Evolutionary conservation across 2,797 vertebrate species (phyloP).

Genomic region (Spondyliosoma cantharus): DNA sequence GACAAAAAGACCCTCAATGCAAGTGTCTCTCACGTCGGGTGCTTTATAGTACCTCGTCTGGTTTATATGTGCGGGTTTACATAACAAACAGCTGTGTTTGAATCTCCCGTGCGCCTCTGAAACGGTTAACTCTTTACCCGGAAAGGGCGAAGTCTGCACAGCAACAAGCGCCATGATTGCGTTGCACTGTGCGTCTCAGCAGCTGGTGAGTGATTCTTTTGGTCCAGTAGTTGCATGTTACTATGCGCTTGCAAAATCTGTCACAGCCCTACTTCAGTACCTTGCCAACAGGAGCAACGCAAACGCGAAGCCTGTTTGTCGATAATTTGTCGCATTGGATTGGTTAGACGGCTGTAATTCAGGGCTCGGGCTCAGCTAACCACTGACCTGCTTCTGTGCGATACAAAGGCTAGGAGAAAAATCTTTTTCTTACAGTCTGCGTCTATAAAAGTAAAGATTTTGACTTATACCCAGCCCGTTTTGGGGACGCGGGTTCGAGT

Average conservation of each 20-base stretch:
- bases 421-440: background rate
- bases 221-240: slow-evolving; percentile 86
- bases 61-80: rapidly evolving
- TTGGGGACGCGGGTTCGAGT: background rate
- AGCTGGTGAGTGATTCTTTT: slow-evolving; percentile 86
- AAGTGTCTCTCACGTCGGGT: rapidly evolving
- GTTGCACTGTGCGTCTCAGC: slow-evolving; percentile 82
- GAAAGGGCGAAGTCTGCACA: slow-evolving; percentile 87
- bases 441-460: background rate
- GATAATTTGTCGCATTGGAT: slow-evolving; percentile 63
- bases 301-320: slow-evolving; percentile 44
- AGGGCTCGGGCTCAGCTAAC: slow-evolving; percentile 45
- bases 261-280: slow-evolving; percentile 73
- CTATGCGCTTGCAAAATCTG: slow-evolving; percentile 83
- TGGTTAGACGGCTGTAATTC: slow-evolving; percentile 40
- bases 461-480: background rate
- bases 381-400: slow-evolving; percentile 16
- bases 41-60: rapidly evolving
- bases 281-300: slow-evolving; percentile 75
- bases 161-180: slow-evolving; percentile 89
- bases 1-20: background rate
- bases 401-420: slow-evolving; percentile 23
- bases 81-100: rapidly evolving
- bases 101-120: slow-evolving; percentile 36
- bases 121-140: slow-evolving; percentile 81